Base-by-base conservation (phyloP, 2,113 vertebrate species). In the Ovibos moschatus region DNA sequence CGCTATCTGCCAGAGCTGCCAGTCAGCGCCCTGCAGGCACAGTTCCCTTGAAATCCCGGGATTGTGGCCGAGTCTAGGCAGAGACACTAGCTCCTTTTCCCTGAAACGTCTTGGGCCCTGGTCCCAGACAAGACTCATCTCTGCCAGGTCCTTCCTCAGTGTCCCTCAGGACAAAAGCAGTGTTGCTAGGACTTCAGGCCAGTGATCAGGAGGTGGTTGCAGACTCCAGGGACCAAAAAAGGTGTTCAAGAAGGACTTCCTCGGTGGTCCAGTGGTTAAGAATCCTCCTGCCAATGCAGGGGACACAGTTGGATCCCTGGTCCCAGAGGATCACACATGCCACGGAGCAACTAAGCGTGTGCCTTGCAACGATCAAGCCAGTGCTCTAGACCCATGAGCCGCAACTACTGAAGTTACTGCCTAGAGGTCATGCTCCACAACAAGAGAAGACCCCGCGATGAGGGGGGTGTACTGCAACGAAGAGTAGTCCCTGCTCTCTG, bases 1-100 rank as follows among this genome's bases (percentile, higher is more conserved):
- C 76, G 94, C 98, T 98, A 94, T 93, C 76, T 98, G 98, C 98
- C 98, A 2, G 71, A 82, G 91, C 45, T 95, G 89, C 33, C 53
- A 97, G 85, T 40, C 98, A 98, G 98, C 40, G 45, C 15, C 50
- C 64, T 55, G 9, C 17, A 36, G 92, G 23, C 25, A 57, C 23
- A 12, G 45, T 40, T n/a, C 53, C 51, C 93, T 10, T 14, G n/a
- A 86, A 91, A 67, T 28, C 84, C 58, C 50, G 23, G 19, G 28
- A 58, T 47, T 3, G 0, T 0, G n/a, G 25, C 50, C 0, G 6
- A 51, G 17, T 82, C 55, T 6, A 11, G 25, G 67, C 58, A 86
- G 30, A 92, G 21, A 51, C 13, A 15, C 30, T 21, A 45, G 50
- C 16, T 95, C 17, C 53, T 60, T 40, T 27, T 64, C 6, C 71